Conservation (phyloP, 2,113 vertebrate species). For the Lophotis ruficrista region DNA sequence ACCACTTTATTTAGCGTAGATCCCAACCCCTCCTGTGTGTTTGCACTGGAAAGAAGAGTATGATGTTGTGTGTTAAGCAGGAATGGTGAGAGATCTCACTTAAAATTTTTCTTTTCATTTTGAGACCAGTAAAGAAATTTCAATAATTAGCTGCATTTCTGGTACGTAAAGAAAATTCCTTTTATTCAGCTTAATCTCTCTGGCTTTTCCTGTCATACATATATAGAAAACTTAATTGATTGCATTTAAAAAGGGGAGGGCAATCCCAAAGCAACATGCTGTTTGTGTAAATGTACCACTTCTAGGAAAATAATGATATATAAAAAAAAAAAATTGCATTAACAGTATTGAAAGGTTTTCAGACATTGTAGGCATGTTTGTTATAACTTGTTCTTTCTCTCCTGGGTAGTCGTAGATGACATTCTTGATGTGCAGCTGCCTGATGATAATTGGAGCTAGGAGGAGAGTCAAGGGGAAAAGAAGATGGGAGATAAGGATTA, state of each 20-base stretch:
- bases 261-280: not conserved
- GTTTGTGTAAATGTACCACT: not conserved
- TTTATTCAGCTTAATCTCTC: not conserved
- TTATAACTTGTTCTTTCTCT: not conserved
- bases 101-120: not conserved
- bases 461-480: not conserved
- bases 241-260: not conserved
- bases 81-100: not conserved
- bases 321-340: not conserved
- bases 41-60: not conserved
- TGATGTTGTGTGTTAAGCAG: not conserved
- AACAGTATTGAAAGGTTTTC: not conserved
- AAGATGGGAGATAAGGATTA: not conserved
- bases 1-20: not conserved
- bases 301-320: not conserved
- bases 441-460: not conserved
- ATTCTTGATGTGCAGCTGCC: not conserved
- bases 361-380: not conserved
- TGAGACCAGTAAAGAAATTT: not conserved
- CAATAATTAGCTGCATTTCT: not conserved
- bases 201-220: not conserved
- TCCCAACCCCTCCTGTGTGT: not conserved
- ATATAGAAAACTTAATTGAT: not conserved
- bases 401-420: not conserved
- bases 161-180: not conserved